phyloP scores from a whole-genome alignment of 1,140 invertebrate genomes.

The Phthorimaea operculella region DNA sequence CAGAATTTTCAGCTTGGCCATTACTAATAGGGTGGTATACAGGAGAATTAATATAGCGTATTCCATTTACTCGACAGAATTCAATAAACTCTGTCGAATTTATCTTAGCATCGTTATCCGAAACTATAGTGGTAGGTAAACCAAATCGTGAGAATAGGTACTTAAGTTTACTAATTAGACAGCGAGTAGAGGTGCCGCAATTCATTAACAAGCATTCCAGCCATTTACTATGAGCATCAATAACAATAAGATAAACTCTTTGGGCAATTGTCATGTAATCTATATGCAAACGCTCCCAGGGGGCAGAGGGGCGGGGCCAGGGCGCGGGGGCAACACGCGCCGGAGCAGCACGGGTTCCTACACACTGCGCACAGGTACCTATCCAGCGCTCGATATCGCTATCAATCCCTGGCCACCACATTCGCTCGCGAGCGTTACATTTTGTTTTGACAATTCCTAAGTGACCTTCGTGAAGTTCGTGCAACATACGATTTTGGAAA shows the following conservation, averaged over 20 bases:
- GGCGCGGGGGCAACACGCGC: conserved; percentile 4
- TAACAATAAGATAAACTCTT: conserved; percentile 1
- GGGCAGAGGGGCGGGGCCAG: neutral
- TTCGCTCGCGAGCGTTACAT: conserved; percentile 17
- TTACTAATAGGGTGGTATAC: conserved; percentile 5
- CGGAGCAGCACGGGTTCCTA: neutral
- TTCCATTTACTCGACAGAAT: conserved; percentile 6
- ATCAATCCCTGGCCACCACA: conserved; percentile 11
- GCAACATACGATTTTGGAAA: conserved; percentile 16
- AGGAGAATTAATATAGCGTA: neutral
- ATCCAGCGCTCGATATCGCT: conserved; percentile 5
- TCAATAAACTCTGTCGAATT: conserved; percentile 1
- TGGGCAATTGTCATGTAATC: conserved; percentile 4
- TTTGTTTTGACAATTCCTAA: conserved; percentile 26
- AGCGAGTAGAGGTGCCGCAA: conserved; percentile 1
- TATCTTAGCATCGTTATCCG: conserved; percentile 6
- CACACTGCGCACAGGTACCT: conserved; percentile 5
- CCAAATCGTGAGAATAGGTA: conserved; percentile 6
- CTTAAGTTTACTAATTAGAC: conserved; percentile 2
- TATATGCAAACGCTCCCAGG: conserved; percentile 5
- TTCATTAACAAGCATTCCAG: conserved; percentile 8
- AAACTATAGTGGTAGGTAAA: neutral
- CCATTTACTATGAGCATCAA: conserved; percentile 7
- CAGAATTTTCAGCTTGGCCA: conserved; percentile 3
- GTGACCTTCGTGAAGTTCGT: conserved; percentile 24